phyloP scores from a whole-genome alignment of 2,113 vertebrate species.

The Syrmaticus mikado region DNA sequence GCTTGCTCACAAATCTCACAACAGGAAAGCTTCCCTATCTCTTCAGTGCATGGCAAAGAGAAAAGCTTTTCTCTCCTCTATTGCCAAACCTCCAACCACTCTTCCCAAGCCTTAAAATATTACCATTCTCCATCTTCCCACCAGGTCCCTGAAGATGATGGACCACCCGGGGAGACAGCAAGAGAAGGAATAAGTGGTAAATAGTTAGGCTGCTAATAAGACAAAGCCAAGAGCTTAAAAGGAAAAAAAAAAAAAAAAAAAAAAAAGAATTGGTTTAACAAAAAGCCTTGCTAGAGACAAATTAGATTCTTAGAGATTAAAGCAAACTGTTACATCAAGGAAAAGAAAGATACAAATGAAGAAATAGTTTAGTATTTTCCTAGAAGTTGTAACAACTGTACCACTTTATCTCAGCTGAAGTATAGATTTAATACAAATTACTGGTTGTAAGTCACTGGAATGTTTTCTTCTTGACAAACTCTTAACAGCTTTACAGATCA shows the following conservation, averaged over 20 bases:
- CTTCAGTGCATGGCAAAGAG: background rate
- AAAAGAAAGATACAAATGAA: background rate
- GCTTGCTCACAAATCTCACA: background rate
- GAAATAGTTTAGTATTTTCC: background rate
- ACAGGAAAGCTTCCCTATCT: background rate
- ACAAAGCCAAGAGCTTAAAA: background rate
- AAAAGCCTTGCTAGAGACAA: background rate
- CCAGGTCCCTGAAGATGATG: background rate
- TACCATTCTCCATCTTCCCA: background rate
- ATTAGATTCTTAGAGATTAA: background rate
- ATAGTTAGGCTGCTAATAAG: background rate
- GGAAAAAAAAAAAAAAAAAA: background rate
- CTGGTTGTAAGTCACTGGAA: background rate
- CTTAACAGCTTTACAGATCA: background rate
- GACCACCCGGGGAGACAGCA: background rate
- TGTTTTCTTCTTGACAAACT: background rate
- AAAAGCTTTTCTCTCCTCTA: background rate
- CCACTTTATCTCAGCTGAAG: background rate
- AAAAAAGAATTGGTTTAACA: background rate
- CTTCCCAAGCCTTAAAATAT: background rate
- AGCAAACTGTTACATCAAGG: background rate
- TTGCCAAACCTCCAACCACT: background rate
- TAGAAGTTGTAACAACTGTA: background rate
- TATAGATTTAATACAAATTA: fast-evolving
- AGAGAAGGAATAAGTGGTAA: background rate